A percentile compares a stretch with the other conserved stretches of the same genome.
phyloP scores from a whole-genome alignment of 2,113 vertebrate genomes.

The Emydura subglobosa region DNA sequence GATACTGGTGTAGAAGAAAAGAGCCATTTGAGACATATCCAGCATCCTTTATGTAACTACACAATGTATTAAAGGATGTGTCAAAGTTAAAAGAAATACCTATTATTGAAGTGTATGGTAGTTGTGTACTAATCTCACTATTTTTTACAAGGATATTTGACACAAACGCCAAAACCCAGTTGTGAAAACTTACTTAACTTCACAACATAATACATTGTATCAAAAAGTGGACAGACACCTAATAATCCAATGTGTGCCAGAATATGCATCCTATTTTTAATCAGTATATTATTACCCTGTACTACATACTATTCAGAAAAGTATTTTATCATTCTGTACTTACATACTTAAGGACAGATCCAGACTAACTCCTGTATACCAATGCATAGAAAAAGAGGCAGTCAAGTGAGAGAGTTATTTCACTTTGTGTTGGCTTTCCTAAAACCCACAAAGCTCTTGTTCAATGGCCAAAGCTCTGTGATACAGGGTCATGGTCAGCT shows the following conservation, averaged over 20 bases:
- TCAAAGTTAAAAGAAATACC: constrained; percentile 1
- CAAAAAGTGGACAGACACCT: not conserved
- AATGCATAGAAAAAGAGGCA: not conserved
- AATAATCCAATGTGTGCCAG: not conserved
- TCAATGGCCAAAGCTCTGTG: not conserved
- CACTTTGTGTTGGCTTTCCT: not conserved
- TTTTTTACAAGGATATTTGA: not conserved
- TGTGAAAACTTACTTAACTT: not conserved
- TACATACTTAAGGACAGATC: not conserved
- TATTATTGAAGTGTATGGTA: not conserved
- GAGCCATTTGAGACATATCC: not conserved
- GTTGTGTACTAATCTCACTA: constrained; percentile 9
- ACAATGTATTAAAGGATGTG: not conserved
- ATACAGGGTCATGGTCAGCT: not conserved
- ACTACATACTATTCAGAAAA: no score
- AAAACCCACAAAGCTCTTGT: not conserved
- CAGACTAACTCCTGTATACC: not conserved
- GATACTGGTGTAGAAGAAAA: not conserved
- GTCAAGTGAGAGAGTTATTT: not conserved
- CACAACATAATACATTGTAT: no score
- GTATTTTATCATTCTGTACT: not conserved
- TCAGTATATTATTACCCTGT: not conserved
- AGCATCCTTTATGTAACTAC: not conserved
- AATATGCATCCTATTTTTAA: not conserved
- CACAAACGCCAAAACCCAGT: not conserved